Evolutionary conservation across 2,113 vertebrate species (phyloP).

Genomic region (Scalopus aquaticus): DNA sequence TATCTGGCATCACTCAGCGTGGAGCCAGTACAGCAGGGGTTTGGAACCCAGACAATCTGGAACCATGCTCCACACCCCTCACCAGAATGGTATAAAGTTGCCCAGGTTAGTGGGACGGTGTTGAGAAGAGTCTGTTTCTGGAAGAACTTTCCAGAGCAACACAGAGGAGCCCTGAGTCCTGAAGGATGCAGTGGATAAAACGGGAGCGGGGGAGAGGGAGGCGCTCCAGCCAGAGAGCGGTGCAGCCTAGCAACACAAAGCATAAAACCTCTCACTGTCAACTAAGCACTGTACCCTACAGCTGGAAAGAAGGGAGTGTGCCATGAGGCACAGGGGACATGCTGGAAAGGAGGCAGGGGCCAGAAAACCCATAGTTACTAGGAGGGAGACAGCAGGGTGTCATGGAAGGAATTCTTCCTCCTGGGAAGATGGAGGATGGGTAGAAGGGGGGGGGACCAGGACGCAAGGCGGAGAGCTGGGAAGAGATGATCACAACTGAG

Average conservation of each 20-base stretch:
- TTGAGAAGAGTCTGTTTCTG: no score
- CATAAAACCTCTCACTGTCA: accelerated
- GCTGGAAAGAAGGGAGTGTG: accelerated
- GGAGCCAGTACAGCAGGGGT: background rate
- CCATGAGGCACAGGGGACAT: no score
- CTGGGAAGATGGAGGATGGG: accelerated
- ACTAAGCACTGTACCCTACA: background rate
- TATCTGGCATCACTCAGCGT: background rate
- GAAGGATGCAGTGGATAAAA: background rate
- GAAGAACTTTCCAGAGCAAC: background rate
- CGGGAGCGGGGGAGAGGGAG: background rate
- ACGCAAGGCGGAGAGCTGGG: background rate
- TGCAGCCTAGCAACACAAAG: background rate
- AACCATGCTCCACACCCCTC: background rate
- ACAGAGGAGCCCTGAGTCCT: background rate
- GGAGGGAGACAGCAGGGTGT: accelerated
- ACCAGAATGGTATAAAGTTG: no score
- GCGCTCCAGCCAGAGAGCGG: accelerated
- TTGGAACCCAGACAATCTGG: background rate
- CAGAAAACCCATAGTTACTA: background rate
- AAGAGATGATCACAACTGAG: background rate
- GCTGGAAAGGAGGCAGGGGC: background rate
- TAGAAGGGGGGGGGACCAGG: background rate
- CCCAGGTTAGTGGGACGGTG: background rate
- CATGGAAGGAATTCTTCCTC: background rate